Evolutionary conservation across 2,888 invertebrate species (phyloP), one percentile per base, ranked within the genome.

Genomic region (Cactoblastis cactorum): DNA sequence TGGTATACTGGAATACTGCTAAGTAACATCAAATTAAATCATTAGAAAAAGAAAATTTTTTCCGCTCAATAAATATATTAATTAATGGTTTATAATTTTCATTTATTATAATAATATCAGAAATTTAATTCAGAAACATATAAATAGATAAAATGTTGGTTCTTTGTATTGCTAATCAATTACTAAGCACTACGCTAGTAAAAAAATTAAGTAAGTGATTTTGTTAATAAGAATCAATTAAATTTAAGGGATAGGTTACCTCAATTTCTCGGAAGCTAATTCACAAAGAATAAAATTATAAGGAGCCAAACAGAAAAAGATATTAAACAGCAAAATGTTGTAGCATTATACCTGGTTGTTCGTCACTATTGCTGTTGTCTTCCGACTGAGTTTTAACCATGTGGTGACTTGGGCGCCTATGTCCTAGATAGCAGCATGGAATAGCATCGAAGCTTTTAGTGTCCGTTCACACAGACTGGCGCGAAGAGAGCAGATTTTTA

Each of bases 301-400:
- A 37, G 18, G 11, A 18, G 18, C 11, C 11, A n/a, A 45, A 9
- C 14, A 6, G 12, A 33, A 18, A 39, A 17, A 24, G 4, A 28
- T 35, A 14, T 35, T 35, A 35, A 33, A 18, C 35, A 9, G 19
- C 11, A 19, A 37, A 24, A 45, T 17, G 2, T 46, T 24, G 24
- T 15, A 37, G 47, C 49, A 54, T 43, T 15, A 62, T 70, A 75
- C 75, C 74, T 72, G 71, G 73, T 62, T 77, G 92, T 59, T 93
- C 93, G 60, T 93, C 93, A 58, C 91, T 91, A 72, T 90, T 92
- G 78, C 92, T 93, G 71, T 93, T 93, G 59, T 93, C 93, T 67
- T 93, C 92, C 0, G 93, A 93, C 53, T 91, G 91, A 61, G 91
- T 89, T 79, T 93, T 93, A 61, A 91, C 83, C 67, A 91, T 79